Base-by-base conservation (phyloP, 2,113 vertebrate species). In the Bostrychus sinensis region DNA sequence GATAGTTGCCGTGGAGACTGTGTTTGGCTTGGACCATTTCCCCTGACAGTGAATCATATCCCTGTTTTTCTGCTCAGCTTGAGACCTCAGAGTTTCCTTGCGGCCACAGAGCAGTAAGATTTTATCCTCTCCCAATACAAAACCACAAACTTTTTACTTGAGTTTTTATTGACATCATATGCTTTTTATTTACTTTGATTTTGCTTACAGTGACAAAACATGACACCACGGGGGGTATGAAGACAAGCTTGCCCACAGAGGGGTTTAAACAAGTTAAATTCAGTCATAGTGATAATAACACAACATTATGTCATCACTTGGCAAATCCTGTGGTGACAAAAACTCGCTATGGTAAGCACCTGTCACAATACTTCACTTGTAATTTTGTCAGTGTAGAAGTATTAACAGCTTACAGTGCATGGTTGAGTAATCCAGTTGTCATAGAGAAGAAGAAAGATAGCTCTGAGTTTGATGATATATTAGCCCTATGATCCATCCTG, bases 391-490 rank as follows among this genome's bases (percentile, higher is more conserved):
- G 41, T 36, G 67, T 61, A 63, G 23, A 75, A 63, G 59, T 70
- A 70, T 84, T 77, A 75, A 57, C 20, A 62, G 78, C 63, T 75
- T 80, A 70, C 55, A 67, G 72, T 51, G 13, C 34, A 28, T 50
- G 63, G 58, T 17, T 50, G 73, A 77, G 48, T 89, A 82, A 88
- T 86, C 78, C 78, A 7, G 62, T 73, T 81, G 83, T 72, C 83
- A 81, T 59, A 12, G 51, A 60, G 42, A 72, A 25, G 70, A 75
- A 68, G 69, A 86, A 63, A 48, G 34, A 78, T 79, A 69, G 54
- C 12, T 68, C 69, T 65, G 72, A 79, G 28, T 76, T 86, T 81
- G 42, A 67, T 30, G 42, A 74, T 78, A 77, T 80, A 81, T 85
- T 80, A 76, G 66, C 61, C 45, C 72, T 66, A 84, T 14, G 20